Evolutionary conservation across 1,140 invertebrate species (phyloP), one percentile per base, ranked within the genome.

Genomic region (Aphis gossypii): DNA sequence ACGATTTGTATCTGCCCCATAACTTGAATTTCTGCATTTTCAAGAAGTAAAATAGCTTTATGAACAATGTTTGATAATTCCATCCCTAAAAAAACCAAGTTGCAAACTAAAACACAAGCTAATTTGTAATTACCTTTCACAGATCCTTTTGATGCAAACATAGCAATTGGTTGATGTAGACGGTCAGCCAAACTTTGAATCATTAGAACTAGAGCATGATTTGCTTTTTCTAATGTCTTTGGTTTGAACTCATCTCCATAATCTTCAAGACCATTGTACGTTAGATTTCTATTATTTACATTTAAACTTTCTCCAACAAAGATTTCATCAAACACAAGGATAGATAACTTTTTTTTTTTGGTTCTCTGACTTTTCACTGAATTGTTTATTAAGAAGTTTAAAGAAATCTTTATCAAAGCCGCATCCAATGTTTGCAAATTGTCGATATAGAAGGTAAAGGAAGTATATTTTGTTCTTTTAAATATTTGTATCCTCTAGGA

Each of bases 1-100:
- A 0, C 94, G 76, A 82, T 94, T 94, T 94, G 94, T 94, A 11
- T 93, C 76, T 41, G 94, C 94, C 25, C 94, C 94, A 94, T 94
- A 18, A 94, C 94, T 68, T 48, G 51, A n/a, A 94, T 93, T 8
- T 92, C 94, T 56, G 90, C 35, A 56, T 94, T 94, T 94, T 94
- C 94, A 7, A 94, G 0, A 21, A 94, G n/a, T 21, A 94, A 7
- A 21, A 94, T 92, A 21, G 89, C 76, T 46, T 46, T 46, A 56
- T 25, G 54, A 56, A 56, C 23, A 56, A 56, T 56, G 25, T 56
- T 56, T 56, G 54, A 0, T 23, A 56, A 25, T 23, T 56, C 54
- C 21, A 56, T 56, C 23, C 54, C 54, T 25, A 56, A 56, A 56
- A 51, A 56, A 56, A 56, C 21, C 54, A 56, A 56, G 21, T 56